Evolutionary conservation across 30 jellyfish, hydroid and myxozoan species (phyloP).

Genomic region (Aurelia aurita): DNA sequence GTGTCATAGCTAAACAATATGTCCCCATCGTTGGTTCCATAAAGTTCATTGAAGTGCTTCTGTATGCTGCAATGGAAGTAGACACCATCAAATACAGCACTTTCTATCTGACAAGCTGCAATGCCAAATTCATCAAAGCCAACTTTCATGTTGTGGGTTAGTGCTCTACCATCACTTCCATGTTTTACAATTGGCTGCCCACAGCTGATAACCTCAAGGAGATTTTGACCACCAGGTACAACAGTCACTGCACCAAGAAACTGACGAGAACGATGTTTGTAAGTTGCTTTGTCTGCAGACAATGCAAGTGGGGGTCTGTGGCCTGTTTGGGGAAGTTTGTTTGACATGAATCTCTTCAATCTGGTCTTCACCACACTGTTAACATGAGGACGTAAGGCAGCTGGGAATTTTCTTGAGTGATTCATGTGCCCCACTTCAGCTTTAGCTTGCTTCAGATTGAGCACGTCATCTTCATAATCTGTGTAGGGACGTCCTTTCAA

Average conservation of each 20-base stretch:
- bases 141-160: slow-evolving; percentile 20
- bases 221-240: slow-evolving; percentile 33
- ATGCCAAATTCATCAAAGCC: slow-evolving; percentile 15
- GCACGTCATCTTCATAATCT: slow-evolving; percentile 7
- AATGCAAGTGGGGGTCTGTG: slow-evolving; percentile 6
- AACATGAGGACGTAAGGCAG: slow-evolving; percentile 23
- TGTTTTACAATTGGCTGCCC: slow-evolving; percentile 34
- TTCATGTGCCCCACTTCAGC: slow-evolving; percentile 25
- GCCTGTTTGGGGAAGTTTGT: slow-evolving; percentile 17
- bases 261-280: slow-evolving; percentile 33
- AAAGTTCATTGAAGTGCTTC: not conserved
- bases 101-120: not conserved
- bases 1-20: slow-evolving; percentile 26
- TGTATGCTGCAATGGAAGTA: not conserved
- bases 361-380: slow-evolving; percentile 1
- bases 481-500: slow-evolving; percentile 1
- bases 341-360: slow-evolving; percentile 1
- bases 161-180: slow-evolving; percentile 37
- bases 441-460: slow-evolving; percentile 6
- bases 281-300: no score
- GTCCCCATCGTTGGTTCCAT: slow-evolving; percentile 35
- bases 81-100: slow-evolving; percentile 15
- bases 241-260: slow-evolving; percentile 35
- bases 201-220: slow-evolving; percentile 22
- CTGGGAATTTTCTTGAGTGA: slow-evolving; percentile 31